These are phyloP conservation scores for Monarcha castaneiventris DNA, from an alignment of 2,113 vertebrate species.

Conservation along the genomic window DNA sequence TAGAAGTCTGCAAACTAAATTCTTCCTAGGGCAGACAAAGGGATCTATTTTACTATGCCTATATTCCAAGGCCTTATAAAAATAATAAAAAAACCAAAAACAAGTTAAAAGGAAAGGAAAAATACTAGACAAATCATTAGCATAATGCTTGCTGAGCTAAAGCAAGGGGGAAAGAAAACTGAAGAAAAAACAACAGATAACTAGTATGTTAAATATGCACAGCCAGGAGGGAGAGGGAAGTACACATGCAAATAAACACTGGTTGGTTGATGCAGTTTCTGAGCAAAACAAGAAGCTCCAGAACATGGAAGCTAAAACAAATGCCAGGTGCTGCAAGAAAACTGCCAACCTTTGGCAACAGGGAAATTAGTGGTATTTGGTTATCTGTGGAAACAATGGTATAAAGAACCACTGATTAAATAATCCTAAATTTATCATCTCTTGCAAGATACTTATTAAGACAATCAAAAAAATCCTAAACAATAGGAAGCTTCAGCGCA, in stretches of 20 bases:
- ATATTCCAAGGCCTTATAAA: background rate
- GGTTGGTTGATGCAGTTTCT: background rate
- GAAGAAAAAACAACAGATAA: background rate
- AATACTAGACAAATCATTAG: background rate
- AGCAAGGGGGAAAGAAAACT: background rate
- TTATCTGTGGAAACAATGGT: background rate
- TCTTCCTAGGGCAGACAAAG: background rate
- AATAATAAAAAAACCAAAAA: background rate
- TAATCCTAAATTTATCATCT: background rate
- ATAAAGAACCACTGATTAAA: background rate
- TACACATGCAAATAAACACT: background rate
- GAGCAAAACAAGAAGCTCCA: background rate
- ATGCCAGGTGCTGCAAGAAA: background rate
- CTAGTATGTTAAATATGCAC: background rate
- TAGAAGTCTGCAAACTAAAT: background rate
- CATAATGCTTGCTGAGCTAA: background rate
- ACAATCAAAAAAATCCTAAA: background rate
- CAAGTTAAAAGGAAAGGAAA: background rate
- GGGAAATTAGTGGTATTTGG: background rate
- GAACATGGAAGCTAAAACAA: background rate
- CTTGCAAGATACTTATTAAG: background rate
- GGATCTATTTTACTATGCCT: background rate
- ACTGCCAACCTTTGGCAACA: background rate
- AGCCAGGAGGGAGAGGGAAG: background rate
- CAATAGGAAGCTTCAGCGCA: background rate